A percentile compares a stretch with the other conserved stretches of the same genome.
Conservation (phyloP, 2,113 vertebrate genomes). For the Ammodytes marinus region DNA sequence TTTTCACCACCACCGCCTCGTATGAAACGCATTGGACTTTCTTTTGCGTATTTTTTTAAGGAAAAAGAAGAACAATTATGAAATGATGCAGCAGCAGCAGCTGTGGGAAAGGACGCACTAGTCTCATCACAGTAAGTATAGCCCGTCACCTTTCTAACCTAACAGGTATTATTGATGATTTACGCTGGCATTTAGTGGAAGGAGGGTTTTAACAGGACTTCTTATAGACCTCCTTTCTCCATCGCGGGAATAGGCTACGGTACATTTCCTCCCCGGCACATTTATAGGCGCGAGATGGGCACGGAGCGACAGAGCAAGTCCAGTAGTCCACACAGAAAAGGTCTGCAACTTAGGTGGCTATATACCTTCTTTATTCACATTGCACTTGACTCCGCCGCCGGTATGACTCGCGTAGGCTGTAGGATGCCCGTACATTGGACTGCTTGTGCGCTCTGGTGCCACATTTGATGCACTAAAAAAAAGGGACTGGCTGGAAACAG, state of each 20-base stretch:
- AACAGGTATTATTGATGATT: conserved; percentile 35
- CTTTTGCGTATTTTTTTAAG: conserved; percentile 37
- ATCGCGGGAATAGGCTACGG: conserved; percentile 12
- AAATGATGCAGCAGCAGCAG: conserved; percentile 67
- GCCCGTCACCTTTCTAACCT: conserved; percentile 11
- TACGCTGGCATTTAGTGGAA: conserved; percentile 1
- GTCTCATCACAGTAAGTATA: conserved; percentile 73
- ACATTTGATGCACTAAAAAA: conserved; percentile 23
- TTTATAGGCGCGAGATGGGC: background rate
- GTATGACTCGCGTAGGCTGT: background rate
- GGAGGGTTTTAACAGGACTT: conserved; percentile 25
- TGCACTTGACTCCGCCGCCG: background rate
- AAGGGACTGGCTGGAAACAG: conserved; percentile 14
- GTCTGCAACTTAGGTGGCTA: conserved; percentile 64
- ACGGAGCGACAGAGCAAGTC: conserved; percentile 45
- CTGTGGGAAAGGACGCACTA: conserved; percentile 50
- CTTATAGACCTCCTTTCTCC: background rate
- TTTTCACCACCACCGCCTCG: conserved; percentile 23
- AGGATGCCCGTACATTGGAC: background rate
- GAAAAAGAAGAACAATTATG: background rate
- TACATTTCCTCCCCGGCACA: conserved; percentile 11
- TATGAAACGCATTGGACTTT: conserved; percentile 66
- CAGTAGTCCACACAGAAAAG: conserved; percentile 15
- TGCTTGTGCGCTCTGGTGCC: conserved; percentile 21
- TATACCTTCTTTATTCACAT: conserved; percentile 20